Evolutionary conservation across 2,888 invertebrate genomes (phyloP).

Genomic region (Drosophila bunnanda): DNA sequence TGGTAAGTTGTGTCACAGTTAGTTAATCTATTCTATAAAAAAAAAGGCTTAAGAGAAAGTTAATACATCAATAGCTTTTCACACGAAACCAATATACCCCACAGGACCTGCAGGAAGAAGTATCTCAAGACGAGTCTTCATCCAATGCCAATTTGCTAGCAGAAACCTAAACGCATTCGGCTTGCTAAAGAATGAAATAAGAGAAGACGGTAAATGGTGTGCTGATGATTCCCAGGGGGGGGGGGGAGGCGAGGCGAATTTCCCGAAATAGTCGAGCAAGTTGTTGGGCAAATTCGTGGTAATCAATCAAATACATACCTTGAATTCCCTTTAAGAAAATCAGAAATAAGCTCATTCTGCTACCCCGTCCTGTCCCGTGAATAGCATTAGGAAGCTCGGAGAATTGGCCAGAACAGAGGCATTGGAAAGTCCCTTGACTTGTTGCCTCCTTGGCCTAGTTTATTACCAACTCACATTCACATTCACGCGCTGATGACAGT

Average conservation of each 20-base stretch:
- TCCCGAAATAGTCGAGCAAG: constrained; percentile 7
- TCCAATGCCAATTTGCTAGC: constrained; percentile 11
- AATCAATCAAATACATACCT: constrained; percentile 40
- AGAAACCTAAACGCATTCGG: constrained; percentile 11
- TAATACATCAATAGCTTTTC: background rate
- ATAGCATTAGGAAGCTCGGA: background rate
- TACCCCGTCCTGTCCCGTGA: background rate
- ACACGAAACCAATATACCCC: background rate
- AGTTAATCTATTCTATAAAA: no score
- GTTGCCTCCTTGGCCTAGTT: constrained; percentile 48
- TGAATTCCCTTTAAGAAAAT: background rate
- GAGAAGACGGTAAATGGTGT: constrained; percentile 1
- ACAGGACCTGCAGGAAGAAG: no score
- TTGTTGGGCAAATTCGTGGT: constrained; percentile 14
- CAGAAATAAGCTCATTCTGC: constrained; percentile 8
- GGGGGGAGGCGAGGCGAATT: background rate
- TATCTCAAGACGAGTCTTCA: background rate
- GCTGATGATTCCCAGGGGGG: constrained; percentile 27
- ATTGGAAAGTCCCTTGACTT: constrained; percentile 21
- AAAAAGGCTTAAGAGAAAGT: no score
- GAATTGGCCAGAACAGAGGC: background rate
- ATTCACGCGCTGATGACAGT: constrained; percentile 33
- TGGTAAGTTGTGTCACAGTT: no score
- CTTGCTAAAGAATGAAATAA: constrained; percentile 8
- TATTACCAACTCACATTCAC: constrained; percentile 44